Conservation (phyloP, 2,888 invertebrate genomes). For the Dinocampus coccinellae region DNA sequence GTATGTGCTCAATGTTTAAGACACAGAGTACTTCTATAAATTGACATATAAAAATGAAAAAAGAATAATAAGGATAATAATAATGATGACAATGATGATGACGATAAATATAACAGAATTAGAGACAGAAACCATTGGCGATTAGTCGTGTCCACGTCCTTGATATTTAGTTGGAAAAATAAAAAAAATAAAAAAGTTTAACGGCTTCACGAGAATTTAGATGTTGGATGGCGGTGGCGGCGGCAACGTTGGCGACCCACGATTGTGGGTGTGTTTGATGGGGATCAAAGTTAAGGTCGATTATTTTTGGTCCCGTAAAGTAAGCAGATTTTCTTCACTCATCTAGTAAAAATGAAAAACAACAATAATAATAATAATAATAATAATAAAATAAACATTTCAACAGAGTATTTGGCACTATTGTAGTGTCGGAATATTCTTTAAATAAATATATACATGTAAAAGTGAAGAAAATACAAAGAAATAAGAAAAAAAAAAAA, state of each 20-base stretch:
- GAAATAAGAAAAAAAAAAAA: too few relatives aligned
- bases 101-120: neutral
- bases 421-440: neutral
- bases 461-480: neutral
- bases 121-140: neutral
- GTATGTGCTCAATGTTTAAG: neutral
- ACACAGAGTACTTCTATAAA: neutral
- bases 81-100: too few relatives aligned
- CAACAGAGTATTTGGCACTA: neutral
- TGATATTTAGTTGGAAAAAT: constrained; percentile 32
- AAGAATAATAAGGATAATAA: neutral
- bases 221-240: constrained; percentile 23
- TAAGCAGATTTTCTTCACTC: neutral
- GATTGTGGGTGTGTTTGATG: constrained; percentile 40
- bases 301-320: constrained; percentile 36
- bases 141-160: constrained; percentile 20
- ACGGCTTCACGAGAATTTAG: constrained; percentile 37
- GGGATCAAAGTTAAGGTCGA: constrained; percentile 44
- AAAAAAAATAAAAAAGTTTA: constrained; percentile 36
- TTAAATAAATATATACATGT: neutral
- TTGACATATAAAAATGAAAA: neutral
- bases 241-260: neutral
- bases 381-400: constrained; percentile 3
- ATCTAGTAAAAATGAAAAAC: neutral
- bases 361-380: neutral